Base-by-base conservation (phyloP, 2,888 invertebrate genomes). In the Plagodis pulveraria region DNA sequence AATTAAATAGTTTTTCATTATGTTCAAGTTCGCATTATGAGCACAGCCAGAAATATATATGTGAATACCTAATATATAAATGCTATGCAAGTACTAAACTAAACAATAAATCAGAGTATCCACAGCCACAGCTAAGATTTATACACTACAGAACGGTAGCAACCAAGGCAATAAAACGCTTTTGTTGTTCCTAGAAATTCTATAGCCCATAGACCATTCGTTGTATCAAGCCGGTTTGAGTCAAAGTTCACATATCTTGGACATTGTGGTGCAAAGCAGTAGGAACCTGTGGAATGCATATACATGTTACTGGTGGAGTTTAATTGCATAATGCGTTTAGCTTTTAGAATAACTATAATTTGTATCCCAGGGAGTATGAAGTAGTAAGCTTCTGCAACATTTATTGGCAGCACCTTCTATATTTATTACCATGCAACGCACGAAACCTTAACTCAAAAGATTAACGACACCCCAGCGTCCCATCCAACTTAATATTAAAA, bases 211-310 rank as follows among this genome's bases (percentile, higher is more conserved):
- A 57, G 58, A 59, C 60, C 62, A 65, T 67, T 54, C 50, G 50
- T 57, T 55, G 66, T 50, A 50, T 50, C 47, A 52, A 58, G 59
- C 59, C 48, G 63, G 66, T 65, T 60, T 61, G 59, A 68, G 70
- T 69, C 74, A 75, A 70, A 77, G 75, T 70, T 74, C 73, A 74
- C 58, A 53, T 69, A 62, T 65, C 58, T 47, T 55, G 33, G 45
- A 43, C 44, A 45, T 35, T n/a, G 40, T 49, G 36, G 9, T 48
- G 40, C 49, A 47, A 49, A 40, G 22, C 46, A 22, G 38, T 38
- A 55, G 46, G 43, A 38, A 54, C 50, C 43, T 49, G 36, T 52
- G 45, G 56, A 56, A 61, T 52, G 56, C 45, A 22, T 34, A 48
- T 32, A 12, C 38, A 49, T n/a, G 46, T 44, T 48, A 38, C 32